phyloP scores from a whole-genome alignment of 2,113 vertebrate species.

The Gymnobelideus leadbeateri region DNA sequence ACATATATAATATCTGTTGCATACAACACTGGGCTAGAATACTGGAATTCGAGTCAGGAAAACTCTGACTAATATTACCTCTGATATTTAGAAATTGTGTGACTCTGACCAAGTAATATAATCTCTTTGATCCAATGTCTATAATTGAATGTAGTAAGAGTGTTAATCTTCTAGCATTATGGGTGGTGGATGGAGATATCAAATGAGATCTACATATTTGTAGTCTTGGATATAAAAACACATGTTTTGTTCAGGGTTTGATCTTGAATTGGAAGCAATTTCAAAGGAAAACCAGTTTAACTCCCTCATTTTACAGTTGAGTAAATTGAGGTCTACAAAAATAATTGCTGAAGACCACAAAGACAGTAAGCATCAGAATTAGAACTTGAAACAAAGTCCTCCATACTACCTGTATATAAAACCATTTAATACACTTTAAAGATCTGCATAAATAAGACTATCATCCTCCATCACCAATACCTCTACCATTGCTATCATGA shows the following conservation, averaged over 20 bases:
- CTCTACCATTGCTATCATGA: not conserved
- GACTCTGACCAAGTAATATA: not conserved
- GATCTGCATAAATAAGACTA: not conserved
- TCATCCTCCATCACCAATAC: not conserved
- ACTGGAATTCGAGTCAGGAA: not conserved
- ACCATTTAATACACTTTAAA: not conserved
- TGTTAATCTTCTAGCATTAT: not conserved
- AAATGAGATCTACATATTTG: not conserved
- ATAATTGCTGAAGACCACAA: not conserved
- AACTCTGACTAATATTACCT: not conserved
- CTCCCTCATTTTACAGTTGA: not conserved
- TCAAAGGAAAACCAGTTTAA: not conserved
- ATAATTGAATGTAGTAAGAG: not conserved
- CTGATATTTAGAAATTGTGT: not conserved
- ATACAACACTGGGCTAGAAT: not conserved
- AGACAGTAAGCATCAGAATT: not conserved
- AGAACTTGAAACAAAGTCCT: not conserved
- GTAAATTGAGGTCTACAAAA: accelerated
- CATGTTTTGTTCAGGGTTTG: not conserved
- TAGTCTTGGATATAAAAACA: not conserved
- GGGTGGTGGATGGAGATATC: not conserved
- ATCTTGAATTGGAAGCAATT: not conserved
- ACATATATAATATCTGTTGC: not conserved
- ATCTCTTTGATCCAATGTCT: not conserved
- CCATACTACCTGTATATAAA: not conserved